Conservation (phyloP, 2,888 invertebrate genomes). For the Silvanus unidentatus region DNA sequence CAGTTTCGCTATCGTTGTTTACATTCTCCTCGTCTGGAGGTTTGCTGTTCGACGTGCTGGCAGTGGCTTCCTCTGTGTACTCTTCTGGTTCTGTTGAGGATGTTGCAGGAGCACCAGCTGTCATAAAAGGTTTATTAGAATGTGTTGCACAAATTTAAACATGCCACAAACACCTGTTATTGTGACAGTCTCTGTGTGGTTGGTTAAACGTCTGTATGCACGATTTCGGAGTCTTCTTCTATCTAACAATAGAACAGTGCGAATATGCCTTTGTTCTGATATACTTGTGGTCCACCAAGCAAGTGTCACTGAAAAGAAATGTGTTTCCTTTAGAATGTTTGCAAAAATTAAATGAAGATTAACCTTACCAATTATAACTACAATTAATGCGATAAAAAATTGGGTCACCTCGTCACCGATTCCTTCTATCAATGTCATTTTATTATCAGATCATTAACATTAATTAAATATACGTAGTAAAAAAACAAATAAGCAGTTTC, state of each 20-base stretch:
- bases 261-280: constrained; percentile 49
- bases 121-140: too few species aligned
- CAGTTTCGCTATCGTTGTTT: not conserved
- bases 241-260: constrained; percentile 64
- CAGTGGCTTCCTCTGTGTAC: constrained; percentile 10
- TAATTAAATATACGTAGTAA: too few species aligned
- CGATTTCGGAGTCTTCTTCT: constrained; percentile 44
- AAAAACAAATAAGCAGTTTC: too few species aligned
- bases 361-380: constrained; percentile 44
- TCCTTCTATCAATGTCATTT: constrained; percentile 73
- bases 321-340: too few species aligned
- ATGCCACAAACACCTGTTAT: constrained; percentile 24
- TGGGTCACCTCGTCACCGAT: constrained; percentile 79
- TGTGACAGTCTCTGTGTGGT: constrained; percentile 40
- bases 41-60: constrained; percentile 4
- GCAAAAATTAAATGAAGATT: too few species aligned
- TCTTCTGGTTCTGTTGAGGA: constrained; percentile 1
- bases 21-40: not conserved
- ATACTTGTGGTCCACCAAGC: constrained; percentile 78
- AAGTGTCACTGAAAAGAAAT: constrained; percentile 49
- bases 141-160: not conserved
- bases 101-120: too few species aligned
- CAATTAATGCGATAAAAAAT: constrained; percentile 58
- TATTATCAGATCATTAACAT: too few species aligned
- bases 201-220: constrained; percentile 36